Conservation (phyloP, 2,113 vertebrate species). For the Pterophyllum scalare region DNA sequence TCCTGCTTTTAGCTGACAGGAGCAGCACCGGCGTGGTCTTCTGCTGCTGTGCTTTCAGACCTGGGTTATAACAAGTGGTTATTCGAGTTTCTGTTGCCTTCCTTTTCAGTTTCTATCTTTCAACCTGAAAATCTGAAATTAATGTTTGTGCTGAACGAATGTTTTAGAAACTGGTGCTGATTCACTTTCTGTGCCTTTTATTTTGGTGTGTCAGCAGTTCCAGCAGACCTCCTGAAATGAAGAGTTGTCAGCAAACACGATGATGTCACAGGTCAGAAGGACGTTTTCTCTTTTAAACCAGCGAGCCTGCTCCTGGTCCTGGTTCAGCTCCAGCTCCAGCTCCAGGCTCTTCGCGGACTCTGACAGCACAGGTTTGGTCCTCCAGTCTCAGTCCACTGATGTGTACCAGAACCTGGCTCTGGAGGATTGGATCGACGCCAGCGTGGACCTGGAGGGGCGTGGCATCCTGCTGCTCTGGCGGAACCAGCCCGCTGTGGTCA, state of each 20-base stretch:
- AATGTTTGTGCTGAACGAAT: background rate
- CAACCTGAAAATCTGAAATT: background rate
- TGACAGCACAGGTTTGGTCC: conserved; percentile 72
- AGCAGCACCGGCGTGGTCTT: too few species aligned
- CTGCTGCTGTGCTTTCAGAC: too few species aligned
- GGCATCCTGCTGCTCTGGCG: conserved; percentile 90
- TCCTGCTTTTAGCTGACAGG: too few species aligned
- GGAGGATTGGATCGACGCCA: conserved; percentile 95
- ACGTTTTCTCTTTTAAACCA: background rate
- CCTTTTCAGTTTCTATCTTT: background rate
- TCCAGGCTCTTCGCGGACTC: background rate
- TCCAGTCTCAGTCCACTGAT: conserved; percentile 87
- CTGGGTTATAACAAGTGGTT: too few species aligned
- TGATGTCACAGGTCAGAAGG: conserved; percentile 24
- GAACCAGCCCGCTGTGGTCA: conserved; percentile 89
- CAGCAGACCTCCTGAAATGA: background rate
- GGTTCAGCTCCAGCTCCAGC: background rate
- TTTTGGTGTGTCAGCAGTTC: background rate
- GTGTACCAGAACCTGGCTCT: conserved; percentile 91
- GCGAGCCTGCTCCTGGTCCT: background rate
- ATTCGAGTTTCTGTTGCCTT: background rate
- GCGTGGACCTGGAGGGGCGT: conserved; percentile 81
- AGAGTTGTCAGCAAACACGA: background rate
- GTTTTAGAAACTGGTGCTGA: too few species aligned
- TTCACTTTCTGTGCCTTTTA: background rate